Base-by-base conservation (phyloP, 2,797 vertebrate genomes). In the Dromococcyx pavoninus region DNA sequence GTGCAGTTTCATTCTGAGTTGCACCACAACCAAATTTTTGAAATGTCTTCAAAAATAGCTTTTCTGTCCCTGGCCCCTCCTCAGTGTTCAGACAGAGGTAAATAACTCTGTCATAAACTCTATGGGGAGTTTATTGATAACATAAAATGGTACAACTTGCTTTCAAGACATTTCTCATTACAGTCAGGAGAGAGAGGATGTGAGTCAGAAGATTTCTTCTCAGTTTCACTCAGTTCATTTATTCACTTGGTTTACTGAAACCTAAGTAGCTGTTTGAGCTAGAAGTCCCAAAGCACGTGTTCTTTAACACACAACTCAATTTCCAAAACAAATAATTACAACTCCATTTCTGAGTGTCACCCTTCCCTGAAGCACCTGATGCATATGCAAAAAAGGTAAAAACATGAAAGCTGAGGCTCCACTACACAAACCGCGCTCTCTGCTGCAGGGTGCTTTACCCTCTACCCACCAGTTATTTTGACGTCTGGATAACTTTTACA, bases 251-350 rank as follows among this genome's bases (percentile, higher is more conserved):
- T 87, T 95, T 85, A 93, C 91, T 88, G 94, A 97, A 97, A 97
- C 86, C 69, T 76, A 95, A 97, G 91, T 91, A 96, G 94, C 67
- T 80, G 93, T 96, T 95, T 89, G 79, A 91, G 71, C 60, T 70
- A 94, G 78, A 93, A 96, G 88, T 95, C 94, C 72, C 19, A 43
- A 95, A 95, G 79, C 32, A 18, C 66, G 70, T 43, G 89, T 91
- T 93, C 92, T 85, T 91, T 95, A 95, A 79, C 64, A 81, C 67
- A 79, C 62, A 95, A 85, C 93, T 95, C 89, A 84, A 86, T 95
- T 93, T 95, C 94, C 96, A 97, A 97, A 97, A 96, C 93, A 97
- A 98, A 97, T 54, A 83, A 89, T 91, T 89, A 74, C 90, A 93
- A 41, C 91, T 89, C 46, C 22, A 14, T 87, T 91, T 93, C 85